A percentile compares a stretch with the other conserved stretches of the same genome.
phyloP scores from a whole-genome alignment of 2,797 vertebrate genomes.

The Crax fasciolata region DNA sequence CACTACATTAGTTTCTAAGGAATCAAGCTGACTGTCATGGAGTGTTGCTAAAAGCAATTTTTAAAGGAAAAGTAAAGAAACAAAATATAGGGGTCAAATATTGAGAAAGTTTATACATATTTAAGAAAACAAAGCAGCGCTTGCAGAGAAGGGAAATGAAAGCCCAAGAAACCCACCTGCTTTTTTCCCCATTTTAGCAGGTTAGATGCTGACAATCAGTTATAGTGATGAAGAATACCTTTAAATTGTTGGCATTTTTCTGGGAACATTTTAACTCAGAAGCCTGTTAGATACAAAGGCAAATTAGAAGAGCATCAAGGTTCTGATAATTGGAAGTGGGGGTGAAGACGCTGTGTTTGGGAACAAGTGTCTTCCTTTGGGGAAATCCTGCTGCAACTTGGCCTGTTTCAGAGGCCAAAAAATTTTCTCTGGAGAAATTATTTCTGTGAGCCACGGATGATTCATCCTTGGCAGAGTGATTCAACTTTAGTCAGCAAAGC shows the following conservation, averaged over 20 bases:
- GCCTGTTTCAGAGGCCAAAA: neutral
- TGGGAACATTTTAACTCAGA: neutral
- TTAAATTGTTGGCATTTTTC: neutral
- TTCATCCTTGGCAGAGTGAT: conserved; percentile 9
- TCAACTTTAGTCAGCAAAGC: conserved; percentile 48
- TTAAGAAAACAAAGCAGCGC: neutral
- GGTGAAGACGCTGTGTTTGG: neutral
- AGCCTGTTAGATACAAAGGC: neutral
- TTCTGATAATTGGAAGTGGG: neutral
- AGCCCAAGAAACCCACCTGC: neutral
- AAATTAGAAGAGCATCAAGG: neutral
- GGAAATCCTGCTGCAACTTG: neutral
- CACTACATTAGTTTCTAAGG: neutral
- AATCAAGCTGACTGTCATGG: neutral
- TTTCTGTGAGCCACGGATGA: conserved; percentile 15
- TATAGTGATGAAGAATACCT: neutral
- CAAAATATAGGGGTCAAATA: neutral
- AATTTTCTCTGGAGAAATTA: conserved; percentile 18
- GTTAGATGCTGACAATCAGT: neutral
- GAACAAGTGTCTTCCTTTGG: neutral
- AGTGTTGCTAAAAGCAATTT: neutral
- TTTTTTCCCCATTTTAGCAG: neutral
- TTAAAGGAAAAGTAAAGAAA: neutral
- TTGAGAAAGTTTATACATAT: neutral
- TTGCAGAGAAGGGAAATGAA: rapidly evolving